Evolutionary conservation across 1,140 invertebrate genomes (phyloP).

Genomic region (Coenobita brevimanus): DNA sequence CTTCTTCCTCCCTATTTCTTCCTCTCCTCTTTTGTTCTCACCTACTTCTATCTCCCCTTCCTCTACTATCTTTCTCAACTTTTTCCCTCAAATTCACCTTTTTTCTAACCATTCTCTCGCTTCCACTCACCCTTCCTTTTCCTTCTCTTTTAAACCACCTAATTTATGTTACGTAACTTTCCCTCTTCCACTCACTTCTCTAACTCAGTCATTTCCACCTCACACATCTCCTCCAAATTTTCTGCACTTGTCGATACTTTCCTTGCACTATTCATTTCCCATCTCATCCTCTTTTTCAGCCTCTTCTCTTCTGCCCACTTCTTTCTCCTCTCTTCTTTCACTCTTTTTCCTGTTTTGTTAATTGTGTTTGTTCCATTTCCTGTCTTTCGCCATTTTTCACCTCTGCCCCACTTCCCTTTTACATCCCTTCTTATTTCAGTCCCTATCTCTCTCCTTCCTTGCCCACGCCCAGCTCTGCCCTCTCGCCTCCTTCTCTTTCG

Average conservation of each 20-base stretch:
- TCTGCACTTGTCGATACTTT: not conserved
- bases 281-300: not conserved
- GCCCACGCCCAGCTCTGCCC: too few relatives aligned
- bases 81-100: not conserved
- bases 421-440: too few relatives aligned
- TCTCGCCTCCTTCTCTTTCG: too few relatives aligned
- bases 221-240: not conserved
- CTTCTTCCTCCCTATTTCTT: not conserved
- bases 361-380: too few relatives aligned
- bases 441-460: too few relatives aligned
- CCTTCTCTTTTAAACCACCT: too few relatives aligned
- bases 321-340: too few relatives aligned
- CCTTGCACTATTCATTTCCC: not conserved
- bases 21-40: not conserved
- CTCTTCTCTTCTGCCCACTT: not conserved
- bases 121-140: not conserved
- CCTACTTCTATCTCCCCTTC: not conserved
- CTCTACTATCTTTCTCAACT: not conserved
- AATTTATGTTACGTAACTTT: too few relatives aligned
- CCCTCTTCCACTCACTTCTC: not conserved
- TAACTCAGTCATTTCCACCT: not conserved
- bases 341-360: too few relatives aligned
- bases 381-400: too few relatives aligned
- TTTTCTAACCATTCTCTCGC: conserved; percentile 3
- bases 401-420: too few relatives aligned